These are phyloP conservation scores for Arothron firmamentum DNA, from an alignment of 2,113 vertebrate genomes.

Conservation along the genomic window DNA sequence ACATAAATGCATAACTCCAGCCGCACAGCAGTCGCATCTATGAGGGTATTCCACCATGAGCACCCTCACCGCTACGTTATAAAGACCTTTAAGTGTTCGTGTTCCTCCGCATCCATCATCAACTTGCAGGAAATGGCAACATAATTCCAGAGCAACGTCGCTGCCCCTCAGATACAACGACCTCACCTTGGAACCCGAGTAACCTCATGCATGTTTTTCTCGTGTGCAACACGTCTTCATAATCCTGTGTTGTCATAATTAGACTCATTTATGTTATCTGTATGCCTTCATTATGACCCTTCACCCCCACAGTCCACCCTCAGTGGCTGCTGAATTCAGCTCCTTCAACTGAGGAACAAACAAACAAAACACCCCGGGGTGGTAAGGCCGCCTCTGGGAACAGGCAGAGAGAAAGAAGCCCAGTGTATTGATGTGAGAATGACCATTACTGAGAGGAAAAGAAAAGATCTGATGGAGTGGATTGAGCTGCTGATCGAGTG, in stretches of 20 bases:
- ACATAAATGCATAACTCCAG: no score
- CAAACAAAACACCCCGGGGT: conserved; percentile 72
- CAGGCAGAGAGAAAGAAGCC: conserved; percentile 56
- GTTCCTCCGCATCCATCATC: no score
- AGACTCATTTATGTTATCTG: neutral
- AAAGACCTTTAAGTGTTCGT: neutral
- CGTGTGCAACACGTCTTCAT: neutral
- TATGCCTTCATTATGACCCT: neutral
- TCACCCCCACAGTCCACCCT: conserved; percentile 48
- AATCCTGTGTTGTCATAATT: conserved; percentile 22
- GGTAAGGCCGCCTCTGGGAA: conserved; percentile 69
- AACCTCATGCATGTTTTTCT: neutral
- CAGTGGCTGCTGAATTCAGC: conserved; percentile 70
- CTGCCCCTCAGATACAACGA: no score
- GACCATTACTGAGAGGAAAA: conserved; percentile 57
- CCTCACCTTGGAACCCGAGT: no score
- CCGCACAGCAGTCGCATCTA: no score
- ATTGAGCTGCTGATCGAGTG: conserved; percentile 54
- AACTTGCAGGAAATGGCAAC: no score
- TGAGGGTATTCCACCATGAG: no score
- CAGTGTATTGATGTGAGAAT: conserved; percentile 67
- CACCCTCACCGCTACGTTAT: neutral
- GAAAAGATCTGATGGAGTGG: conserved; percentile 67
- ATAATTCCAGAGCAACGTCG: no score
- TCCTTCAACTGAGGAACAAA: conserved; percentile 65